Percentiles rank a stretch among this genome's conserved stretches.
These are phyloP conservation scores for Etheostoma nigrum DNA, from an alignment of 2,797 vertebrate genomes.

Conservation along the genomic window DNA sequence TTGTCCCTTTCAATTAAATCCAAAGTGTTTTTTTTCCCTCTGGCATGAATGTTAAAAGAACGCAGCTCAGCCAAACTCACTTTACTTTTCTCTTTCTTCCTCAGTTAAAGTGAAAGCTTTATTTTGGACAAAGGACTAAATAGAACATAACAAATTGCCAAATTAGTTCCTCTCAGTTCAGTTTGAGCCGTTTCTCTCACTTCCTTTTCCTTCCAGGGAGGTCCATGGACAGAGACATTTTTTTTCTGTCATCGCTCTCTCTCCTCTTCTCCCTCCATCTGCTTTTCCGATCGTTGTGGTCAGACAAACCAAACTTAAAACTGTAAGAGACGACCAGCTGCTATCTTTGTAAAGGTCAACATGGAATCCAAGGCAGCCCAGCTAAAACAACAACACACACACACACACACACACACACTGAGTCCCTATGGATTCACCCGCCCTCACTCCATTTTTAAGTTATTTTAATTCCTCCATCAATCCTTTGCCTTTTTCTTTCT, in stretches of 20 bases:
- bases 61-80: slow-evolving; percentile 49
- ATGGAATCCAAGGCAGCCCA: slow-evolving; percentile 50
- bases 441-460: slow-evolving; percentile 44
- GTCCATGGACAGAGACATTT: slow-evolving; percentile 32
- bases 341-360: slow-evolving; percentile 64
- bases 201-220: slow-evolving; percentile 36
- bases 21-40: slow-evolving; percentile 56
- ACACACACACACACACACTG: slow-evolving; percentile 28
- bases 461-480: slow-evolving; percentile 60
- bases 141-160: slow-evolving; percentile 56
- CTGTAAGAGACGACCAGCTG: slow-evolving; percentile 59
- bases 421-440: slow-evolving; percentile 47
- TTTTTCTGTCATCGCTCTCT: background rate
- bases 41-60: slow-evolving; percentile 53
- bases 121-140: slow-evolving; percentile 50
- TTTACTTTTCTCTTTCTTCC: slow-evolving; percentile 53
- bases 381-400: slow-evolving; percentile 70
- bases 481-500: slow-evolving; percentile 43
- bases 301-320: slow-evolving; percentile 32
- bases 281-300: slow-evolving; percentile 49
- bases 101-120: slow-evolving; percentile 40
- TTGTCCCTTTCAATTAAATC: slow-evolving; percentile 56
- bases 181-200: slow-evolving; percentile 13
- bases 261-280: slow-evolving; percentile 57
- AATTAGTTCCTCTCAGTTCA: slow-evolving; percentile 30